phyloP scores from a whole-genome alignment of 2,888 invertebrate species.

The Caenorhabditis plicata region DNA sequence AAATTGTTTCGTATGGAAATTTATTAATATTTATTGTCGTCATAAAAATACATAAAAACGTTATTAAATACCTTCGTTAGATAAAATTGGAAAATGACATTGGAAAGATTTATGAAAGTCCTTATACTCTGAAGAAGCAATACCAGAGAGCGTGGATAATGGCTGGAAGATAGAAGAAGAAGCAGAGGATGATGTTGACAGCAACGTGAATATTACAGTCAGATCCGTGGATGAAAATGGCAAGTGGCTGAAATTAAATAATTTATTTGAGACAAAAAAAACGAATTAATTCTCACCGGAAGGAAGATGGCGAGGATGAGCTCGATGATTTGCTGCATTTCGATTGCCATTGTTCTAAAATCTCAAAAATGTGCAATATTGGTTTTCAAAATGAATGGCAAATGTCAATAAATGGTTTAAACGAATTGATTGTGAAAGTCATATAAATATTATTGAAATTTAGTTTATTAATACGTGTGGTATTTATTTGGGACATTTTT shows the following conservation, averaged over 20 bases:
- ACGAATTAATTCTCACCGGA: slow-evolving; percentile 41
- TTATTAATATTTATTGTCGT: too few relatives aligned
- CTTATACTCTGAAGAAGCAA: slow-evolving; percentile 57
- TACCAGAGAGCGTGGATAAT: slow-evolving; percentile 59
- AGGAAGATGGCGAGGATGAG: slow-evolving; percentile 61
- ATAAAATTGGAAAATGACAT: too few relatives aligned
- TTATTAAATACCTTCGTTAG: not conserved
- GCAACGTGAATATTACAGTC: slow-evolving; percentile 60
- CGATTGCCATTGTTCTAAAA: slow-evolving; percentile 54
- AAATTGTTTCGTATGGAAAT: too few relatives aligned
- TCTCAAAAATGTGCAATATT: too few relatives aligned
- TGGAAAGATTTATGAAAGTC: too few relatives aligned
- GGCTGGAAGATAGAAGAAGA: slow-evolving; percentile 56
- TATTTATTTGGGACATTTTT: too few relatives aligned
- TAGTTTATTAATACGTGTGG: too few relatives aligned
- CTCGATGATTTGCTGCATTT: slow-evolving; percentile 62
- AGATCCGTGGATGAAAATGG: slow-evolving; percentile 59
- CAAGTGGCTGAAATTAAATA: slow-evolving; percentile 49
- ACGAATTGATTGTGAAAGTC: too few relatives aligned
- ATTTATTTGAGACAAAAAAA: not conserved
- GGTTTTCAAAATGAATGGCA: too few relatives aligned
- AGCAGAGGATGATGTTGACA: slow-evolving; percentile 56
- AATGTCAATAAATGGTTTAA: too few relatives aligned
- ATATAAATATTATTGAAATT: too few relatives aligned
- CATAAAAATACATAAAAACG: too few relatives aligned